Conservation (phyloP, 2,797 vertebrate species). For the Lemur catta region DNA sequence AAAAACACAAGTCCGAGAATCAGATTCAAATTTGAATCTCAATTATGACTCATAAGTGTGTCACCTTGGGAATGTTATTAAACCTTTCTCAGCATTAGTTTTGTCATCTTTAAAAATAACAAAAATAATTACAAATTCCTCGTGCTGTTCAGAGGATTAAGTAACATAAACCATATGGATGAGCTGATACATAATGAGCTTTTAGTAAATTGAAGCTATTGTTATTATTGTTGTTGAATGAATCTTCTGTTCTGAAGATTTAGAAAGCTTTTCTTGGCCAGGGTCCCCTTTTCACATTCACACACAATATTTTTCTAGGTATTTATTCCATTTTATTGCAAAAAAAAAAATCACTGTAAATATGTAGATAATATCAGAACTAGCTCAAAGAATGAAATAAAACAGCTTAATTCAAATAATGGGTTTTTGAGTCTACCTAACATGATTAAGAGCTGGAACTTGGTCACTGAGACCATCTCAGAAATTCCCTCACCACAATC, state of each 20-base stretch:
- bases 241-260: not conserved
- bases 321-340: constrained; percentile 14
- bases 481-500: not conserved
- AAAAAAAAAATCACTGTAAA: not conserved
- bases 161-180: not conserved
- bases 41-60: not conserved
- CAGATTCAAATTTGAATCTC: constrained; percentile 7
- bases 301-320: constrained; percentile 1
- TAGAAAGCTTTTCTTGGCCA: not conserved
- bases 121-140: not conserved
- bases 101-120: constrained; percentile 5
- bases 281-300: not conserved
- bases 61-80: not conserved
- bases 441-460: not conserved
- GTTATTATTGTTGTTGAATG: not conserved
- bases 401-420: not conserved
- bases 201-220: not conserved
- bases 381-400: constrained; percentile 34
- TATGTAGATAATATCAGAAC: not conserved
- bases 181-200: not conserved
- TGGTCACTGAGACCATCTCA: not conserved
- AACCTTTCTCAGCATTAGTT: not conserved
- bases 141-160: not conserved
- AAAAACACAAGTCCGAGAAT: not conserved
- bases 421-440: not conserved